Base-by-base conservation (phyloP, 1,140 invertebrate genomes). In the Drosophila serrata region DNA sequence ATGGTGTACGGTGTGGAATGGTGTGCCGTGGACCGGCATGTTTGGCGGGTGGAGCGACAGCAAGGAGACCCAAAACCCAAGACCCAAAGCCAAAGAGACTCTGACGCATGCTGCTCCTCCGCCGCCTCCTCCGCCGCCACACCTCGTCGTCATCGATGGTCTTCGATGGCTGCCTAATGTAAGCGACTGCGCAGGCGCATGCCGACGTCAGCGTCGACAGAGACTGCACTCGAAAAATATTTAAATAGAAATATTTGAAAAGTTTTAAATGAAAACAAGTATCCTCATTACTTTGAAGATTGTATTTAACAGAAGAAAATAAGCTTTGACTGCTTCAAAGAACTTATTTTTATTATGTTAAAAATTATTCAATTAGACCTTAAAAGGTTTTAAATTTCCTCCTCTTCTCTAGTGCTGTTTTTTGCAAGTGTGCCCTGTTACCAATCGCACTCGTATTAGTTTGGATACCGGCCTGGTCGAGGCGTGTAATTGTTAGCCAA, bases 401-500 rank as follows among this genome's bases (percentile, higher is more conserved):
- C 24, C 15, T 27, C 2, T 48, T 27, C n/a, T 6, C 11, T 9
- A 19, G 1, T 27, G 0, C 2, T 19, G 12, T 58, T 63, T 49
- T 64, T 12, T 69, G 9, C 37, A 29, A 69, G 61, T 55, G 65
- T 37, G 6, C 19, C 2, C 12, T n/a, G 24, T 13, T n/a, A 31
- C 35, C 13, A 27, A 63, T 59, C 53, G 27, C 55, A 42, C 12
- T 42, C 61, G 70, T 49, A 69, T 88, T 88, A 80, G 80, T 70
- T 87, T 64, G 53, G 80, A 65, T 72, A 69, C 67, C 75, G 77
- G 42, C 42, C 42, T 45, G 80, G 64, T 42, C 77, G 65, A 75
- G 85, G 85, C 81, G 85, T 90, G 85, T 90, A 90, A 88, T 90
- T 90, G 85, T 90, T 90, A 90, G 53, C 81, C 80, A 88, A 88